Base-by-base conservation (phyloP, 2,797 vertebrate genomes). In the Pantherophis alleghaniensis region DNA sequence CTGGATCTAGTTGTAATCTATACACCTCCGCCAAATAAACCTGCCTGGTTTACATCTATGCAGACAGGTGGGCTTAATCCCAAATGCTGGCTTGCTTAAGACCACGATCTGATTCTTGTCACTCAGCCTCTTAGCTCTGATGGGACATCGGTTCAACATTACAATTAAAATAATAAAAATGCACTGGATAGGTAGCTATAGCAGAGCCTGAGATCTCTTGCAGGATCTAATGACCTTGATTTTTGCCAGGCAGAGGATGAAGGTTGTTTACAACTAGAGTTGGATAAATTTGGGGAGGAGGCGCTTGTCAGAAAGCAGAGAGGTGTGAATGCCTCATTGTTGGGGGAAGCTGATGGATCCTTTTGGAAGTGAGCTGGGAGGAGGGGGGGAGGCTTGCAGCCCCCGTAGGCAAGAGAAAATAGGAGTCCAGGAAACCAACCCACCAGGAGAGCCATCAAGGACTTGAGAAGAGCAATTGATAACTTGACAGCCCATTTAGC, bases 251-350 rank as follows among this genome's bases (percentile, higher is more conserved):
- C 28, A 79, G 7, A 22, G 42, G n/a, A 24, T 55, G 61, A 86
- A 87, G 59, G 37, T 91, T 93, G 93, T 93, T 91, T 91, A 93
- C 93, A 63, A 55, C 47, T 61, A 24, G 47, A 91, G 24, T 59
- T 18, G 16, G 61, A 16, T 42, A 89, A 83, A 55, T 88, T 37
- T 91, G 90, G 69, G 93, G 69, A 89, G 87, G 93, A 74, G 66
- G 47, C 3, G 0, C 22, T 93, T 93, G 93, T 83, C 90, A 91
- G 61, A 86, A 59, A 66, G 69, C 69, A 63, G 69, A 1, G 69
- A 93, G 93, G 93, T 93, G 93, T 93, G 93, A 93, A 93, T 93
- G 90, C 59, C 51, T 91, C 87, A 56, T 93, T 91, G 87, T 93
- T 88, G 90, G 59, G 61, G 87, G 53, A 51, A 91, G 59, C 57